Base-by-base conservation (phyloP, 1,140 invertebrate genomes). In the Catajapyx aquilonaris region DNA sequence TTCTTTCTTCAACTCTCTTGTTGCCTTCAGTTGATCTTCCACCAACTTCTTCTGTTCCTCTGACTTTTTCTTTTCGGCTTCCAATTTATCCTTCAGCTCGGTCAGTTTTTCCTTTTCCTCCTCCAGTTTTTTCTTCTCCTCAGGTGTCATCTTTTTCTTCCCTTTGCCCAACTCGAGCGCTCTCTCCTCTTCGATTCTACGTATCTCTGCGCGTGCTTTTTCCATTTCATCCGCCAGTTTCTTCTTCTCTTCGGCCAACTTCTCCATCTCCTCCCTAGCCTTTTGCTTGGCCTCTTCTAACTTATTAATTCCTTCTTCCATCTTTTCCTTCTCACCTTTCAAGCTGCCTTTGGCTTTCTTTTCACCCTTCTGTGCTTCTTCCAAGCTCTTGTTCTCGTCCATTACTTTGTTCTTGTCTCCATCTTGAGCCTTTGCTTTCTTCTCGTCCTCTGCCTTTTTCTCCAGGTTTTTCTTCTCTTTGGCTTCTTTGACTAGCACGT, bases 141-240 rank as follows among this genome's bases (percentile, higher is more conserved):
- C 31, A 5, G 31, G 25, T 40, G 50, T 46, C 38, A 48, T 39
- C n/a, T 28, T 34, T 21, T 34, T 39, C 17, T 35, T 42, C 39
- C 42, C 13, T 15, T n/a, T 22, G 1, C 39, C 20, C 32, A 32
- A 22, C 28, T 37, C 18, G 7, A 9, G 3, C 18, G 25, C 21
- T 34, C 9, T 36, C 15, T 4, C 20, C 35, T 35, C 20, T 41
- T 9, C 3, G 9, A 2, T 33, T 22, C 20, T 18, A 10, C n/a
- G 18, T 35, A 35, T 17, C 19, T 11, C 20, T 28, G 19, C 15
- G 4, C 16, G 17, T 2, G 3, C 39, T 16, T n/a, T 22, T 33
- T 32, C 33, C 17, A 13, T 19, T 19, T 15, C 11, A 5, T 32
- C 30, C 17, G 4, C 20, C 31, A n/a, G 10, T 15, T 35, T 25